Evolutionary conservation across 2,888 invertebrate genomes (phyloP), one percentile per base, ranked within the genome.

Genomic region (Eupithecia subfuscata): DNA sequence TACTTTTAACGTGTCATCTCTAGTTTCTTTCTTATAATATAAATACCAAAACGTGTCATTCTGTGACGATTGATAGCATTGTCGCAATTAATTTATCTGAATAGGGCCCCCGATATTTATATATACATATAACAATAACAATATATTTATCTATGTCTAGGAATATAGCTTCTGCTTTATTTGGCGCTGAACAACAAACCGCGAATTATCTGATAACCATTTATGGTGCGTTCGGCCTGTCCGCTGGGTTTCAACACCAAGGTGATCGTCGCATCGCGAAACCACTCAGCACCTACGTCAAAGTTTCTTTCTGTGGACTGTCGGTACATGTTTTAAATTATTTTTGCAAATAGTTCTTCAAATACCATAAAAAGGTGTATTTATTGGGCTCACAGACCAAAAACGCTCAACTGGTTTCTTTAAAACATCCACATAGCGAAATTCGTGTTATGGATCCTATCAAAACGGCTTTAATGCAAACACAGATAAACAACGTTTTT

Each of bases 121-220:
- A n/a, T n/a, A n/a, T 12, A 12, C 5, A 5, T 34, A 34, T 34
- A 34, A 40, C 11, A 40, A 11, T 40, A 40, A 11, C 3, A 12
- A n/a, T 63, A 63, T 63, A 34, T 67, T 56, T n/a, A 37, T 69
- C 37, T 4, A 45, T 71, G n/a, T 74, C 3, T 48, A 77, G 77
- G 64, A 18, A 25, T 48, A 43, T 63, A 7, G n/a, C 68, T 18
- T 4, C 77, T 30, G n/a, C 60, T 43, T 43, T 72, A 34, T 95
- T 95, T 68, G 96, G 96, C 0, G 86, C 86, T 0, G 95, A 95
- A 78, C 91, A 95, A 74, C 95, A 95, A 81, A 90, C 89, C 84
- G 92, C 95, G 0, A 95, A 95, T 67, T 96, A 95, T 81, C 84
- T 92, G n/a, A 92, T 96, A 65, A 95, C 95, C 5, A 87, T 97